Base-by-base conservation (phyloP, 2,113 vertebrate species). In the Gymnogyps californianus region DNA sequence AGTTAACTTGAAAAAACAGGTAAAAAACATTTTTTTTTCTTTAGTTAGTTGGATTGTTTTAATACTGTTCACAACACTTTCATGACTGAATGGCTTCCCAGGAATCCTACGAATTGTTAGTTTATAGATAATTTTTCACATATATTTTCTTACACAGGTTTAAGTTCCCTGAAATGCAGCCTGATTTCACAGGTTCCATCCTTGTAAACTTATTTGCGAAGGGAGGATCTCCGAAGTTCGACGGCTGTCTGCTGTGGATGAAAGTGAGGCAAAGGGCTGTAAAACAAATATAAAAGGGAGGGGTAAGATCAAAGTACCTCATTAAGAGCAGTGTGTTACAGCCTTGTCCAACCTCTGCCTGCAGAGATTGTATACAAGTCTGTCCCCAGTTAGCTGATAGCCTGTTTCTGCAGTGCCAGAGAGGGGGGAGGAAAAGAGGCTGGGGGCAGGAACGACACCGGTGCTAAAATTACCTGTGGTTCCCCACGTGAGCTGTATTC, bases 211-310 rank as follows among this genome's bases (percentile, higher is more conserved):
- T 97, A 70, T 96, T 96, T 95, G 79, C 59, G 49, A 75, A 92
- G 34, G 93, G 77, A 96, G 91, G 85, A 54, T 90, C 82, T 91
- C 90, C 9, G 4, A 32, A 25, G 74, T 20, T 32, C 0, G 8
- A 90, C 7, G 46, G 64, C 40, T 89, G 76, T 74, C 89, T 94
- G 84, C 83, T 81, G 25, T 4, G 20, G 55, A 59, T 72, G 83
- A 90, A 94, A 95, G 89, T 75, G 71, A 93, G 69, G 57, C 77
- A 96, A 93, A 97, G 77, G 7, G 17, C 54, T 70, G 64, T 83
- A 97, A 97, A 94, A 86, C 93, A 96, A 94, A 95, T 81, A 90
- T 84, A 83, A 98, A 82, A 93, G 74, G 81, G 96, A 96, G 66
- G 90, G 67, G 87, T 66, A 92, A 91, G 79, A 80, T 97, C 79